phyloP scores from a whole-genome alignment of 2,797 vertebrate species.

The Gobionotothen gibberifrons region DNA sequence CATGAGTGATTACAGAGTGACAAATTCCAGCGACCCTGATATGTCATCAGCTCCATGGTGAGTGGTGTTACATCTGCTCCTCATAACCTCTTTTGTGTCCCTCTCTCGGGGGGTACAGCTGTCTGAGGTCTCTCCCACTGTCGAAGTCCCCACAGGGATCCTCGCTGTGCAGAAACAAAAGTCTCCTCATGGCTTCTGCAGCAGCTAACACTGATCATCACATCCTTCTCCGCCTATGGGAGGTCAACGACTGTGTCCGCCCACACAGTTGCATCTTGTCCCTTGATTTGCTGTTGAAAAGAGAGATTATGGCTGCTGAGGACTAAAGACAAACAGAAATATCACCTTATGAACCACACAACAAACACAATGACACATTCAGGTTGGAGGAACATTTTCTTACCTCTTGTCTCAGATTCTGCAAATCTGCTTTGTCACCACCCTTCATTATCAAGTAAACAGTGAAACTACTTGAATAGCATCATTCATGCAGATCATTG shows the following conservation, averaged over 20 bases:
- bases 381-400: not conserved
- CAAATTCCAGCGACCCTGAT: constrained; percentile 72
- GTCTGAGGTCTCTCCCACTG: constrained; percentile 41
- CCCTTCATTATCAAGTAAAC: not conserved
- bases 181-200: constrained; percentile 28
- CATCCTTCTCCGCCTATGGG: not conserved
- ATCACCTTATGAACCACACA: not conserved
- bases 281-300: constrained; percentile 64
- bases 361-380: not conserved
- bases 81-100: constrained; percentile 54
- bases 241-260: constrained; percentile 48
- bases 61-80: constrained; percentile 68
- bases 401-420: not conserved
- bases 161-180: constrained; percentile 10
- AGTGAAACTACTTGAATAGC: not conserved
- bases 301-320: constrained; percentile 31
- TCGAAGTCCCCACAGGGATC: constrained; percentile 24
- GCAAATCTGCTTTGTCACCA: not conserved
- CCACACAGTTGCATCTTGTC: constrained; percentile 43
- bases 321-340: constrained; percentile 4
- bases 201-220: constrained; percentile 40
- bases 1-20: constrained; percentile 66
- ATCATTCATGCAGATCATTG: not conserved
- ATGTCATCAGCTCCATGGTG: constrained; percentile 67
- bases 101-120: constrained; percentile 28